Evolutionary conservation across 1,140 invertebrate genomes (phyloP), one percentile per base, ranked within the genome.

Genomic region (Amyelois transitella): DNA sequence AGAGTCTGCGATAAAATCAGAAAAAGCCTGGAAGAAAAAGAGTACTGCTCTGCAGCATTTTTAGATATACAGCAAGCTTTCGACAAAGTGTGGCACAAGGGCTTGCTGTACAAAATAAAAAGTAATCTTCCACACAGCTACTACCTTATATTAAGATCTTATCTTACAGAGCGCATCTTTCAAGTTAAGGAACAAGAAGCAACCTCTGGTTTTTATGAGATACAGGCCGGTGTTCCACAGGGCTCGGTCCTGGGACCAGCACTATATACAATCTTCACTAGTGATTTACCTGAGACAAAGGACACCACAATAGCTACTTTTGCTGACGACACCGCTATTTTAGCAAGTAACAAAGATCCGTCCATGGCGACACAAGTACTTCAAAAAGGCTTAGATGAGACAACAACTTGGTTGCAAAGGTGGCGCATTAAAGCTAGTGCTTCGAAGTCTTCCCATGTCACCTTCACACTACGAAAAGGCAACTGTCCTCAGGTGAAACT

Each of bases 351-450:
- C n/a, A 55, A 18, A 17, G 19, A 44, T 18, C 59, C 64, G 0
- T 19, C 4, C 6, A 18, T 8, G 24, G 60, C 63, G 25, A 55
- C 66, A 18, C 5, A 10, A n/a, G 21, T 7, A 0, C 45, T 68
- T 20, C 62, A 68, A 44, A 47, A 18, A 6, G 38, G 32, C 12
- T 14, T 68, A 1, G 18, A 64, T n/a, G 24, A 54, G 18, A 20
- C 63, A 18, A 44, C 43, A 14, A 49, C 43, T n/a, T 67, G 61
- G 65, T 18, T 64, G 1, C 7, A 22, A 4, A 61, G 59, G 45
- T 67, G 58, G 61, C 28, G 49, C 50, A 67, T 67, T 6, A 55
- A 53, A 49, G 55, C 55, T 2, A 64, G 55, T 24, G 44, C 14
- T 5, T 12, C 57, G 1, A 61, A 61, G 58, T 67, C 65, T 0